Percentiles rank a stretch among this genome's conserved stretches.
Evolutionary conservation across 2,113 vertebrate species (phyloP).

Genomic region (Cinclus mexicanus): DNA sequence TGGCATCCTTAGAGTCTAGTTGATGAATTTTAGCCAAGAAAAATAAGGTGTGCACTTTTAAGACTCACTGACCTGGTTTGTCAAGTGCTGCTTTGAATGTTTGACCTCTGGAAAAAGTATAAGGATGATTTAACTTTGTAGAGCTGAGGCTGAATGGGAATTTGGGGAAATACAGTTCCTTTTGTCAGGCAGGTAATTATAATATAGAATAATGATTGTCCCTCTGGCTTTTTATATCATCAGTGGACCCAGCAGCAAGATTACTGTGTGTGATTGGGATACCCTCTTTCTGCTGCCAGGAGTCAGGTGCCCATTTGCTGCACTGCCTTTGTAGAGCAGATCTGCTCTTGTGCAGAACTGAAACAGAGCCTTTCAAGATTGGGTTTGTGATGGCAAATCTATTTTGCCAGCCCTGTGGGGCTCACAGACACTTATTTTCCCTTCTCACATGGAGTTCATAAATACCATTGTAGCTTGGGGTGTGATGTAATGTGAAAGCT

Average conservation of each 20-base stretch:
- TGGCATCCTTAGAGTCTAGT: not conserved
- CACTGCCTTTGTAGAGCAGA: not conserved
- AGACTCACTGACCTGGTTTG: not conserved
- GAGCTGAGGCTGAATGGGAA: not conserved
- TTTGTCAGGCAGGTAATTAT: constrained; percentile 22
- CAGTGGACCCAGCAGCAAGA: not conserved
- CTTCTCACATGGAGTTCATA: not conserved
- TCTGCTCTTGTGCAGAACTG: not conserved
- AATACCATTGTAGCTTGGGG: not conserved
- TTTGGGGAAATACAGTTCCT: not conserved
- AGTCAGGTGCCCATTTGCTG: not conserved
- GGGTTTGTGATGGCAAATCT: not conserved
- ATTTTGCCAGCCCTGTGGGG: not conserved
- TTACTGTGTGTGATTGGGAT: not conserved
- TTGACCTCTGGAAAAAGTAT: not conserved
- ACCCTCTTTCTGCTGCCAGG: not conserved
- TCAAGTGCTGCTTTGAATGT: not conserved
- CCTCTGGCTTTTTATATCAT: not conserved
- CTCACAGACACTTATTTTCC: not conserved
- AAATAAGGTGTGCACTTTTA: not conserved
- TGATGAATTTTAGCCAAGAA: not conserved
- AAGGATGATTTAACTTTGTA: not conserved
- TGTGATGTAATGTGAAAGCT: not conserved
- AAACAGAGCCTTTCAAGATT: not conserved
- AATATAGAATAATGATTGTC: not conserved